Evolutionary conservation across 2,888 invertebrate genomes (phyloP).

Genomic region (Aspidiotus destructor): DNA sequence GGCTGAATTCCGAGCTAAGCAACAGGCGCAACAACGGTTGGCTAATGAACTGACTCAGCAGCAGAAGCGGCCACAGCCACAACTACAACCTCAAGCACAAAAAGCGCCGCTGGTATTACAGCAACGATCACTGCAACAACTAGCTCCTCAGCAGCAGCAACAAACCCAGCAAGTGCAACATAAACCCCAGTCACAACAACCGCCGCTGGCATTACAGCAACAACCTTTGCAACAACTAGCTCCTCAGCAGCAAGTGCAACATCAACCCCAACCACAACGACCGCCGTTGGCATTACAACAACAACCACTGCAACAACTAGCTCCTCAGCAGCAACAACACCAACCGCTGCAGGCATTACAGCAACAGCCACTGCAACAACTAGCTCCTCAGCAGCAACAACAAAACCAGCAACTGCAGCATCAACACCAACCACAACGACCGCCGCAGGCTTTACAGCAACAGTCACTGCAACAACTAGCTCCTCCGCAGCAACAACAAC

Average conservation of each 20-base stretch:
- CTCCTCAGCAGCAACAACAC: too few relatives aligned
- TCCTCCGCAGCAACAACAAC: not conserved
- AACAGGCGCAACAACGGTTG: conserved; percentile 83
- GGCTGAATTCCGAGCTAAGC: conserved; percentile 90
- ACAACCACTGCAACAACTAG: too few relatives aligned
- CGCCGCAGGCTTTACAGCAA: too few relatives aligned
- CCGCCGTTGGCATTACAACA: too few relatives aligned
- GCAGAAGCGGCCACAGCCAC: conserved; percentile 5
- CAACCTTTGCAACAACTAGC: too few relatives aligned
- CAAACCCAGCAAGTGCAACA: not conserved
- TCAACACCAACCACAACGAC: not conserved
- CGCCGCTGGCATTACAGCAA: too few relatives aligned
- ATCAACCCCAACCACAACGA: too few relatives aligned
- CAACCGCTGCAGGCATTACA: too few relatives aligned
- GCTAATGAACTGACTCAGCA: conserved; percentile 18
- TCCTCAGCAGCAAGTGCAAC: not conserved
- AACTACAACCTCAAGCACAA: not conserved
- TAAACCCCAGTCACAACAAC: not conserved
- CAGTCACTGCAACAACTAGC: too few relatives aligned
- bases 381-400: not conserved
- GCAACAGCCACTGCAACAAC: not conserved
- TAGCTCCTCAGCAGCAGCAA: not conserved
- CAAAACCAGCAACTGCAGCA: not conserved
- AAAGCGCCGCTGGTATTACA: too few relatives aligned
- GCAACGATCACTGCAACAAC: not conserved